A percentile compares a stretch with the other conserved stretches of the same genome.
phyloP scores from a whole-genome alignment of 2,888 invertebrate genomes.

The Thymelicus lineola region DNA sequence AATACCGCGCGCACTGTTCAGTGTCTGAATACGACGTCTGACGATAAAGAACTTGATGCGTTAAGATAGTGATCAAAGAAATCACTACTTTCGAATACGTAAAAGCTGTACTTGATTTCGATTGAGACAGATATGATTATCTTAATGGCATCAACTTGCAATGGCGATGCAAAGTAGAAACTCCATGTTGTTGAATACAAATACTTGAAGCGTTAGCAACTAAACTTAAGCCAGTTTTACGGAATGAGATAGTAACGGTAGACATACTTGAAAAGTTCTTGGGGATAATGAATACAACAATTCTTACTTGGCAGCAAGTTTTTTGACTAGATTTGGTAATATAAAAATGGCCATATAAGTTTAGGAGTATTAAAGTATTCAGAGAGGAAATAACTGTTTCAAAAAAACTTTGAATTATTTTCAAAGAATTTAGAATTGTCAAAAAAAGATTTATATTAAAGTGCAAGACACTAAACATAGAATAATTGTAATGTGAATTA shows the following conservation, averaged over 20 bases:
- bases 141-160: slow-evolving; percentile 15
- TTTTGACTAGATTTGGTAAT: no score
- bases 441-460: no score
- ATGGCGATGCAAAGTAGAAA: neutral
- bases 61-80: slow-evolving; percentile 28
- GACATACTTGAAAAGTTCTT: neutral
- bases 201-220: slow-evolving; percentile 2
- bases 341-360: no score
- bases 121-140: slow-evolving; percentile 22
- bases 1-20: slow-evolving; percentile 42
- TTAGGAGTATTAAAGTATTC: no score
- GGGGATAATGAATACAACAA: neutral
- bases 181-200: neutral
- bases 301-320: neutral
- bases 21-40: neutral
- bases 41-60: slow-evolving; percentile 24
- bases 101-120: slow-evolving; percentile 21
- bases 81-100: slow-evolving; percentile 36
- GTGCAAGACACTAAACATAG: no score
- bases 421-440: no score
- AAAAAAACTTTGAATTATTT: no score
- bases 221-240: slow-evolving; percentile 2
- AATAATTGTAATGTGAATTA: no score
- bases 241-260: neutral
- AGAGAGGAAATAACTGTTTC: no score